A percentile compares a stretch with the other conserved stretches of the same genome.
These are phyloP conservation scores for Diploscapter pachys DNA, from an alignment of 1,140 invertebrate species.

Conservation along the genomic window DNA sequence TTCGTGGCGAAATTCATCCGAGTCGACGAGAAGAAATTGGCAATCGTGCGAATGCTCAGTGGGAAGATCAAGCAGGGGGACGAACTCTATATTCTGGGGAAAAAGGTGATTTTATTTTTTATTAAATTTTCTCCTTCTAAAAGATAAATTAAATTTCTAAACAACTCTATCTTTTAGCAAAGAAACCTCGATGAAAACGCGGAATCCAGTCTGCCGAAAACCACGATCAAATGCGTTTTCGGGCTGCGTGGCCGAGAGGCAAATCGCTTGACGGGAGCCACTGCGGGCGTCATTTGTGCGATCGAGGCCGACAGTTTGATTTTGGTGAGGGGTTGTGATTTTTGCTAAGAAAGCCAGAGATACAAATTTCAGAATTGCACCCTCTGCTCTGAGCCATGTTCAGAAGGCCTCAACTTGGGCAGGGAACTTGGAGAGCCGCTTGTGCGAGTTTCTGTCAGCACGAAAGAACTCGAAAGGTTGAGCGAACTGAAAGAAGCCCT, in stretches of 20 bases:
- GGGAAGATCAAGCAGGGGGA: slow-evolving; percentile 43
- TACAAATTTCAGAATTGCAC: slow-evolving; percentile 55
- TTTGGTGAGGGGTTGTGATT: slow-evolving; percentile 60
- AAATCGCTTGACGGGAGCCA: slow-evolving; percentile 73
- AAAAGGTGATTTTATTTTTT: slow-evolving; percentile 23
- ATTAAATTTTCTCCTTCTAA: neutral
- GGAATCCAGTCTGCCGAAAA: neutral
- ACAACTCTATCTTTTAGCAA: too few relatives aligned
- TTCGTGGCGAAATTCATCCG: slow-evolving; percentile 44
- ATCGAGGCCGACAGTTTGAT: slow-evolving; percentile 70
- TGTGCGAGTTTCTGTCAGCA: slow-evolving; percentile 88
- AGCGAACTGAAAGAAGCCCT: slow-evolving; percentile 76
- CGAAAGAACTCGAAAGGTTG: slow-evolving; percentile 72
- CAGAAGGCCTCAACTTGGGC: slow-evolving; percentile 14
- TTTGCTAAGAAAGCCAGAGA: slow-evolving; percentile 28
- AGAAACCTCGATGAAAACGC: neutral
- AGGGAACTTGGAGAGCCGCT: slow-evolving; percentile 72
- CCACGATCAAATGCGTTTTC: slow-evolving; percentile 73
- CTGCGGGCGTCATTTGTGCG: slow-evolving; percentile 83
- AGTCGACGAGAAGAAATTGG: slow-evolving; percentile 35
- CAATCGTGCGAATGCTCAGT: slow-evolving; percentile 49
- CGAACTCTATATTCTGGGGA: slow-evolving; percentile 15
- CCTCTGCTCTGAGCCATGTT: slow-evolving; percentile 9
- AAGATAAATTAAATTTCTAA: too few relatives aligned
- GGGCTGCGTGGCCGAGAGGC: slow-evolving; percentile 90